These are phyloP conservation scores for Sylvilagus bachmani DNA, from an alignment of 2,113 vertebrate genomes.

Conservation along the genomic window DNA sequence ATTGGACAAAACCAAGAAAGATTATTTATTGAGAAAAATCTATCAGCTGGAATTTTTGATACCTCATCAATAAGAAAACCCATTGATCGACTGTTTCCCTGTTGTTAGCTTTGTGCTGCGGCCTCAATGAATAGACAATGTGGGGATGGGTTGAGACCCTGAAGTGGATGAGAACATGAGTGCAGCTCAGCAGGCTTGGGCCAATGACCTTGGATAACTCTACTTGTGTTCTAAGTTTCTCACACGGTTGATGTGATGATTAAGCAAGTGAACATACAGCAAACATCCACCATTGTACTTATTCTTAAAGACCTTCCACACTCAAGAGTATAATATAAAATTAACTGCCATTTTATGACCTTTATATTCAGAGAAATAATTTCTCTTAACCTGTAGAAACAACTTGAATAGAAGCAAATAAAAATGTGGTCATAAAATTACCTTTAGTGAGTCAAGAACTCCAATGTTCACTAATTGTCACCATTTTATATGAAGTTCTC, in stretches of 20 bases:
- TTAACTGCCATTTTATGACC: neutral
- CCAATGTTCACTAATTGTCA: conserved; percentile 35
- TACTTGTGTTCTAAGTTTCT: neutral
- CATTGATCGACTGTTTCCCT: neutral
- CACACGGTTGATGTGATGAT: neutral
- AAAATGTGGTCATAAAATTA: neutral
- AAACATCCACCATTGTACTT: neutral
- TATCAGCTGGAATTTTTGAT: conserved; percentile 13
- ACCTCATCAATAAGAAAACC: neutral
- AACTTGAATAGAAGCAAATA: neutral
- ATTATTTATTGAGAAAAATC: conserved; percentile 3
- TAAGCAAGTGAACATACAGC: neutral
- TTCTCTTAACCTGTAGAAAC: neutral
- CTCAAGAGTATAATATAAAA: neutral
- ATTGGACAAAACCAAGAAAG: conserved; percentile 23
- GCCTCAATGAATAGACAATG: neutral
- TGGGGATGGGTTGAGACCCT: neutral
- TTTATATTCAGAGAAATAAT: neutral
- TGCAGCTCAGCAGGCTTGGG: neutral
- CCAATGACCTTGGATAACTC: neutral
- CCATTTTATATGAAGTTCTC: conserved; percentile 45
- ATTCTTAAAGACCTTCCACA: neutral
- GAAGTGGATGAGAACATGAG: neutral
- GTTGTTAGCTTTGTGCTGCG: neutral
- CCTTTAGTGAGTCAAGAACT: conserved; percentile 34